Conservation (phyloP, 2,113 vertebrate species). For the Brienomyrus longianalis region DNA sequence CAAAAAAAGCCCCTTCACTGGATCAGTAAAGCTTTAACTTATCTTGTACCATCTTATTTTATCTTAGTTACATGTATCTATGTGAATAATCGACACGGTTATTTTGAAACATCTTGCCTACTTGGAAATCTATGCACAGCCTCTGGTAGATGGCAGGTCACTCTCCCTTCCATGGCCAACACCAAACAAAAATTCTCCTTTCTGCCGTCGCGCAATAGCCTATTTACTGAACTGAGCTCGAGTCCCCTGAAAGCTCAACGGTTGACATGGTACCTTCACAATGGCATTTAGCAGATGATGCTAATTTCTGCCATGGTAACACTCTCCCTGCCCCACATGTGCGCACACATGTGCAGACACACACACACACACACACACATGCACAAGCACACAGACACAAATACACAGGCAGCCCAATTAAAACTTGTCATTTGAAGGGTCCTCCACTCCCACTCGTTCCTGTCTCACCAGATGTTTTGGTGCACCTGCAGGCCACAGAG, state of each 20-base stretch:
- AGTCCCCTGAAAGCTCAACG: neutral
- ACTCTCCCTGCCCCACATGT: neutral
- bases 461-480: constrained; percentile 79
- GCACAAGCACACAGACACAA: neutral
- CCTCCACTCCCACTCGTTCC: constrained; percentile 79
- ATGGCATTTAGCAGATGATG: constrained; percentile 1
- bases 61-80: neutral
- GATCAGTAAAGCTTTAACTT: neutral
- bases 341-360: neutral
- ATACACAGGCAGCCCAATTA: constrained; percentile 61
- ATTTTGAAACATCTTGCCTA: neutral
- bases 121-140: neutral
- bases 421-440: constrained; percentile 83
- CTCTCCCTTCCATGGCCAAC: neutral
- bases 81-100: neutral
- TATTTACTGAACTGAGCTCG: neutral
- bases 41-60: neutral
- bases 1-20: neutral
- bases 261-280: neutral
- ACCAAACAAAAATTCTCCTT: neutral
- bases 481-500: constrained; percentile 70
- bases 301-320: constrained; percentile 11
- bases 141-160: neutral
- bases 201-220: neutral
- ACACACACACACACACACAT: neutral